Evolutionary conservation across 2,797 vertebrate species (phyloP).

Genomic region (Syndactyla subalaris): DNA sequence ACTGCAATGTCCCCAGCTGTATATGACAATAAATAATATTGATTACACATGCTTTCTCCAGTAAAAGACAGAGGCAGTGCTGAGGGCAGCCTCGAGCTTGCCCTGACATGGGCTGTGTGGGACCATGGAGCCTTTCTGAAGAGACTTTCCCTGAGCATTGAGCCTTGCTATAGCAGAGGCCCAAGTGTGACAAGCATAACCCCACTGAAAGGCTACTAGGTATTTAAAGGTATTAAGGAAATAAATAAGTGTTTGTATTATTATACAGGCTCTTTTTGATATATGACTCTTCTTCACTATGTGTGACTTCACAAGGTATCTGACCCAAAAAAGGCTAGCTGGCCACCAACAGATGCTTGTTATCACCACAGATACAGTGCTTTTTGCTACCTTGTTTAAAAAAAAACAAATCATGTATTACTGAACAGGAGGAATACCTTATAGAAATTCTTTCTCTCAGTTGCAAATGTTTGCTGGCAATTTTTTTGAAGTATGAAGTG

Average conservation of each 20-base stretch:
- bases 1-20: background rate
- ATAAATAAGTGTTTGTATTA: background rate
- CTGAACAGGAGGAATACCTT: background rate
- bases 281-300: background rate
- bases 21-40: background rate
- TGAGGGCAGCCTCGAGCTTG: background rate
- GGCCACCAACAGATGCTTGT: background rate
- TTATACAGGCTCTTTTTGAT: background rate
- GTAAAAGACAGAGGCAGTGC: background rate
- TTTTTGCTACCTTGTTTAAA: background rate
- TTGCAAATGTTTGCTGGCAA: background rate
- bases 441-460: background rate
- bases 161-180: background rate
- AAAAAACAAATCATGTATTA: background rate
- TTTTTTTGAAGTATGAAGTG: background rate
- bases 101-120: background rate
- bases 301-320: background rate
- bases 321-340: background rate
- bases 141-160: background rate
- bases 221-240: background rate
- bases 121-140: background rate
- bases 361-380: background rate
- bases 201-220: background rate
- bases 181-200: background rate
- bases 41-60: background rate